Percentiles rank a stretch among this genome's conserved stretches.
phyloP scores from a whole-genome alignment of 2,797 vertebrate genomes.

The Tamandua tetradactyla region DNA sequence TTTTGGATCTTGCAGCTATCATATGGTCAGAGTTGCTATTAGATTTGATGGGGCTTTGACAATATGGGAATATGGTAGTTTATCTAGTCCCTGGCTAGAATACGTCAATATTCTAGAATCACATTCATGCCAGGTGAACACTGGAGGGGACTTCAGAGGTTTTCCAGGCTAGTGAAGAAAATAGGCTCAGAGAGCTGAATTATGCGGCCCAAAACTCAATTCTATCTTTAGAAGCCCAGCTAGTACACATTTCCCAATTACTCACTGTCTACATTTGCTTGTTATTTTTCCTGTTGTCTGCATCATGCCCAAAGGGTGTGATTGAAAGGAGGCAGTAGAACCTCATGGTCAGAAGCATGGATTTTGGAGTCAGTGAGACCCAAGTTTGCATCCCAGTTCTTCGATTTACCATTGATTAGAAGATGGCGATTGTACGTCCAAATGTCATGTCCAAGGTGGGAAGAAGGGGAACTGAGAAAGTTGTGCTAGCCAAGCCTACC shows the following conservation, averaged over 20 bases:
- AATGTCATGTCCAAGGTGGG: background rate
- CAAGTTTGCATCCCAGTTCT: background rate
- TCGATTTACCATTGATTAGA: background rate
- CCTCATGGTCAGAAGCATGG: background rate
- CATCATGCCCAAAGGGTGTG: no score
- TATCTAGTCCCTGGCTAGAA: background rate
- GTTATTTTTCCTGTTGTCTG: background rate
- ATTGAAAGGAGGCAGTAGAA: background rate
- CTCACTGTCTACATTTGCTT: background rate
- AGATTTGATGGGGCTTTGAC: background rate
- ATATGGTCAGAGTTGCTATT: background rate
- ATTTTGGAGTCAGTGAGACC: background rate
- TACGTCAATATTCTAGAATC: background rate
- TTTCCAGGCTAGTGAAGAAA: background rate
- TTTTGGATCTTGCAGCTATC: background rate
- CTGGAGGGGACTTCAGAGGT: background rate
- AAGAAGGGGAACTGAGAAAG: background rate
- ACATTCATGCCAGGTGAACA: background rate
- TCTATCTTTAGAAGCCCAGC: no score
- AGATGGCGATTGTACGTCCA: background rate
- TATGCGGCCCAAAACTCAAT: background rate
- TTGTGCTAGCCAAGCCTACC: accelerated
- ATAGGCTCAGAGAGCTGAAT: background rate
- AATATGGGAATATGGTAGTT: background rate
- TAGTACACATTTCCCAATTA: background rate